These are phyloP conservation scores for Asarcornis scutulata DNA, from an alignment of 2,113 vertebrate genomes.

Conservation along the genomic window DNA sequence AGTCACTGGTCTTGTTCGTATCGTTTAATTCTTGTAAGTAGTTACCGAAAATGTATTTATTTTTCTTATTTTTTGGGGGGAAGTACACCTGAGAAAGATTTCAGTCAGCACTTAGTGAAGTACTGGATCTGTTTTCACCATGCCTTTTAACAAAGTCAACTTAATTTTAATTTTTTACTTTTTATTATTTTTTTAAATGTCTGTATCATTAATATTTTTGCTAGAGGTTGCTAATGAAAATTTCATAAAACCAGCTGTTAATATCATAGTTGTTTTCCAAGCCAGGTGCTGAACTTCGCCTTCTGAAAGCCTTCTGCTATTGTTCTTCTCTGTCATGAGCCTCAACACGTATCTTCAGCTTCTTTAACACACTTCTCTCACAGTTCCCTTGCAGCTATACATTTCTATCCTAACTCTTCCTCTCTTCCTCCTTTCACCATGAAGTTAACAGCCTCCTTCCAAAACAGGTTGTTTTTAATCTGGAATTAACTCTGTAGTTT, in stretches of 20 bases:
- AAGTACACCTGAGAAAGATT: not conserved
- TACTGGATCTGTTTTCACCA: not conserved
- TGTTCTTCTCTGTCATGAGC: not conserved
- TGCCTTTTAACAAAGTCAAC: not conserved
- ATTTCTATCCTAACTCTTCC: not conserved
- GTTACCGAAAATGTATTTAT: not conserved
- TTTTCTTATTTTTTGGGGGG: not conserved
- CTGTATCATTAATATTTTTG: not conserved
- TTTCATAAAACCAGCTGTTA: not conserved
- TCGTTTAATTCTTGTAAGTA: not conserved
- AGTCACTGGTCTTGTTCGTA: not conserved
- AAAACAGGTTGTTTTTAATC: not conserved
- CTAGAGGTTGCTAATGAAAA: not conserved
- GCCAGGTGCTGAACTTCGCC: not conserved
- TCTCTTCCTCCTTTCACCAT: not conserved
- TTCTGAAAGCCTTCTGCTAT: not conserved
- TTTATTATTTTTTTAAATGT: not conserved
- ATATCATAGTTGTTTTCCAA: not conserved
- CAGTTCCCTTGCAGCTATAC: not conserved
- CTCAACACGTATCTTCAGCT: not conserved
- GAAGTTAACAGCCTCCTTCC: not conserved
- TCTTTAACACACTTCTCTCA: not conserved
- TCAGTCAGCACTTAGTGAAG: not conserved
- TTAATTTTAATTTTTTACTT: not conserved
- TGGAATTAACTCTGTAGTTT: not conserved